phyloP scores from a whole-genome alignment of 2,888 invertebrate species.

The Antitype chi region DNA sequence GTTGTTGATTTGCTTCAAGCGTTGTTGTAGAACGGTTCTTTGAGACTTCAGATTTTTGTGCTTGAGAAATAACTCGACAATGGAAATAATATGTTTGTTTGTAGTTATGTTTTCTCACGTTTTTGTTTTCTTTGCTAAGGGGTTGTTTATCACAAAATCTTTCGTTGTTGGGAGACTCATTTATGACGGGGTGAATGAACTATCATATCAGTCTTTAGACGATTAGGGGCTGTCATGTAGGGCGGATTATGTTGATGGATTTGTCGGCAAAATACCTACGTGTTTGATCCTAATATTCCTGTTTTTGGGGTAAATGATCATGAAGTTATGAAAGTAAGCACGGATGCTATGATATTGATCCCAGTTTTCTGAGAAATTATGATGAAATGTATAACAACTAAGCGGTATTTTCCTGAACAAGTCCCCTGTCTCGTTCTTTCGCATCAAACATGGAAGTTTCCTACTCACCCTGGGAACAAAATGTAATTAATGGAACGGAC shows the following conservation, averaged over 20 bases:
- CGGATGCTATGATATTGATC: not conserved
- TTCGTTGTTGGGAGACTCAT: not conserved
- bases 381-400: not conserved
- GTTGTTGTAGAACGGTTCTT: not conserved
- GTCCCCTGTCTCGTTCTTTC: not conserved
- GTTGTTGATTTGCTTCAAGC: not conserved
- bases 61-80: slow-evolving; percentile 1
- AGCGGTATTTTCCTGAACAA: not conserved
- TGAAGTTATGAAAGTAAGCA: not conserved
- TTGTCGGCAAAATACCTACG: not conserved
- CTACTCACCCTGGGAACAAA: slow-evolving; percentile 14
- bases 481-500: slow-evolving; percentile 14
- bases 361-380: not conserved
- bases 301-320: not conserved
- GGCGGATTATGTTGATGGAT: slow-evolving; percentile 6
- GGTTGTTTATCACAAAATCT: not conserved
- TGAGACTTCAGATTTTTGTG: not conserved
- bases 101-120: not conserved
- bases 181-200: slow-evolving; percentile 7
- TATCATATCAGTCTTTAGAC: slow-evolving; percentile 1
- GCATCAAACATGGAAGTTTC: not conserved
- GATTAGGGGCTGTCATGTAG: slow-evolving; percentile 5
- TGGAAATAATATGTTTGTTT: slow-evolving; percentile 1
- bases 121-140: slow-evolving; percentile 7
- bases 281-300: not conserved